A percentile compares a stretch with the other conserved stretches of the same genome.
Evolutionary conservation across 1,140 invertebrate genomes (phyloP).

Genomic region (Cheumatopsyche charites): DNA sequence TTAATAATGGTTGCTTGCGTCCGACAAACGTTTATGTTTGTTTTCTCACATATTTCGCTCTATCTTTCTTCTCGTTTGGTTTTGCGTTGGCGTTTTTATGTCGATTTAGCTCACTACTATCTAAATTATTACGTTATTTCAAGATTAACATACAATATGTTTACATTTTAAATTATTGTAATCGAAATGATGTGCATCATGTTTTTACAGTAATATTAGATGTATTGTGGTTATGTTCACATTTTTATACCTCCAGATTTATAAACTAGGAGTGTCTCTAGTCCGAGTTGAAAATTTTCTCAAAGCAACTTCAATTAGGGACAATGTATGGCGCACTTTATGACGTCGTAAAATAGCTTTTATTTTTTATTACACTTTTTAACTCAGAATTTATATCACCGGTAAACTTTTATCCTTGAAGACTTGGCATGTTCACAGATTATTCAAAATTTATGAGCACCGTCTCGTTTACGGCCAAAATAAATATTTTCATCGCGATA

Average conservation of each 20-base stretch:
- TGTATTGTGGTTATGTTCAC: too few relatives aligned
- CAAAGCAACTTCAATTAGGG: slow-evolving; percentile 15
- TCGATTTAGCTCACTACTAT: slow-evolving; percentile 4
- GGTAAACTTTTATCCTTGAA: slow-evolving; percentile 23
- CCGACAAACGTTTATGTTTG: slow-evolving; percentile 16
- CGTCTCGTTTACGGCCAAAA: slow-evolving; percentile 7
- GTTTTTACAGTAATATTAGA: too few relatives aligned
- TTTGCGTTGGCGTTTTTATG: not conserved
- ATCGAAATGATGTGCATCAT: too few relatives aligned
- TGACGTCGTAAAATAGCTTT: slow-evolving; percentile 17
- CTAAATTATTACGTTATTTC: not conserved
- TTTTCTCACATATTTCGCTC: slow-evolving; percentile 4
- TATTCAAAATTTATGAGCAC: slow-evolving; percentile 8
- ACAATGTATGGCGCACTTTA: slow-evolving; percentile 18
- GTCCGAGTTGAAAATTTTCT: not conserved
- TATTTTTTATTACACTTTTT: slow-evolving; percentile 21
- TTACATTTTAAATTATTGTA: too few relatives aligned
- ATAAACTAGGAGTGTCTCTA: not conserved
- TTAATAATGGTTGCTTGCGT: slow-evolving; percentile 17
- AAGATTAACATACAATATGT: not conserved
- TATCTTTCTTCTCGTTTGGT: too few relatives aligned
- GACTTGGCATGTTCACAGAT: slow-evolving; percentile 21
- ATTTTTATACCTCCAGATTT: too few relatives aligned
- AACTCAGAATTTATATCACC: slow-evolving; percentile 13
- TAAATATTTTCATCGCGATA: slow-evolving; percentile 21